A percentile compares a stretch with the other conserved stretches of the same genome.
Evolutionary conservation across 2,888 invertebrate species (phyloP).

Genomic region (Saturnia japonica): DNA sequence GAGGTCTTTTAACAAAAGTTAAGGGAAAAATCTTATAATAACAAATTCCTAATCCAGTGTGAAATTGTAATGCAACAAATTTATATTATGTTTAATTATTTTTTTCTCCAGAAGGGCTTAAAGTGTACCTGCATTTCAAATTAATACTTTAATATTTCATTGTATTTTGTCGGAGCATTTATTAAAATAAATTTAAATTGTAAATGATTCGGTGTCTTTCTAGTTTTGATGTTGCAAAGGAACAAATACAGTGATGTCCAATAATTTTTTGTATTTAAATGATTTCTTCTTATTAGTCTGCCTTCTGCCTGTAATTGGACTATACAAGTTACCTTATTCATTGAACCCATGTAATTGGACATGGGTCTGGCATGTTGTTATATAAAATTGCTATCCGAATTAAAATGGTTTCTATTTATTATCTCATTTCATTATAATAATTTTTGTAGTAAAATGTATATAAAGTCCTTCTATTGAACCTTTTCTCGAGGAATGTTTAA

Average conservation of each 20-base stretch:
- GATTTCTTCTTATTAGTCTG: neutral
- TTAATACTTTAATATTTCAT: no score
- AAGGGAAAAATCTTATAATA: no score
- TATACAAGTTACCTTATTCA: conserved; percentile 26
- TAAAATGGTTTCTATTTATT: neutral
- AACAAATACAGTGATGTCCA: neutral
- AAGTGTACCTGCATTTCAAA: no score
- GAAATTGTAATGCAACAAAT: no score
- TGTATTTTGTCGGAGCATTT: no score
- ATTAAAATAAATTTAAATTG: no score
- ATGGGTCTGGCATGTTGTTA: conserved; percentile 5
- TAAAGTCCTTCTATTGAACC: neutral
- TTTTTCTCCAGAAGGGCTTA: no score
- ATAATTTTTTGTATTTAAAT: neutral
- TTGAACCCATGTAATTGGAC: conserved; percentile 19
- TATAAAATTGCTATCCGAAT: neutral
- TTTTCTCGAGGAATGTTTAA: neutral
- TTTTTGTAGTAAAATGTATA: neutral
- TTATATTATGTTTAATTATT: no score
- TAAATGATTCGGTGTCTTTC: neutral
- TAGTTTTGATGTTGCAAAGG: neutral
- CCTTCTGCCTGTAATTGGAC: neutral
- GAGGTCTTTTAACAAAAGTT: no score
- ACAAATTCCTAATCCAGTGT: no score
- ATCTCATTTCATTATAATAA: neutral